Base-by-base conservation (phyloP, 1,140 invertebrate genomes). In the Macrostomum lignano region DNA sequence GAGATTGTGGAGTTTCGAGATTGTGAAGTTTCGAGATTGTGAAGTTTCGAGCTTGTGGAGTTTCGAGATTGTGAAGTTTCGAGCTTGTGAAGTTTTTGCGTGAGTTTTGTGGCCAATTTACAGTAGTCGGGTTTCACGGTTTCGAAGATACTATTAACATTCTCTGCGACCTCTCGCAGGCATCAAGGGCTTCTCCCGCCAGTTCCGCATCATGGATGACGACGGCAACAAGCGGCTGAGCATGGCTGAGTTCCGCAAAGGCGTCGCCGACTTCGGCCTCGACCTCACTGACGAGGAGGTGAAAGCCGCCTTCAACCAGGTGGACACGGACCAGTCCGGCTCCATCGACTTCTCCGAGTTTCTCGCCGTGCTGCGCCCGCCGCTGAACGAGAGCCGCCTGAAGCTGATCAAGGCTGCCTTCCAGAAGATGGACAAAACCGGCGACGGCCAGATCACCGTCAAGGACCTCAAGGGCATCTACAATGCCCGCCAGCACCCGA, bases 171-270 rank as follows among this genome's bases (percentile, higher is more conserved):
- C n/a, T n/a, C n/a, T n/a, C n/a, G n/a, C n/a, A n/a, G n/a, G n/a
- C n/a, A n/a, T n/a, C n/a, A n/a, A n/a, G n/a, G n/a, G n/a, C n/a
- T n/a, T n/a, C n/a, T 52, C 17, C 49, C 79, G 81, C 52, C 60
- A 72, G 39, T 91, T 93, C 50, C 68, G 76, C 31, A 63, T 72
- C 30, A 79, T 91, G 71, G 81, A 91, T 49, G 76, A 86, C 38
- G 77, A 91, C 54, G 71, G 71, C 14, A 81, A 70, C 52, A 74
- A 72, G 47, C 64, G 68, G 23, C 53, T 91, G 17, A 75, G 70
- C 43, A 60, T 68, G 21, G 71, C 76, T 35, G 81, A 93, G 55
- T 78, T 84, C 43, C 49, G 56, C 2, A 64, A 63, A 51, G 76
- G 77, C 3, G 58, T 84, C 26, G 58, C 63, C 21, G 73, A 82